Evolutionary conservation across 2,888 invertebrate genomes (phyloP).

Genomic region (Cosmia trapezina): DNA sequence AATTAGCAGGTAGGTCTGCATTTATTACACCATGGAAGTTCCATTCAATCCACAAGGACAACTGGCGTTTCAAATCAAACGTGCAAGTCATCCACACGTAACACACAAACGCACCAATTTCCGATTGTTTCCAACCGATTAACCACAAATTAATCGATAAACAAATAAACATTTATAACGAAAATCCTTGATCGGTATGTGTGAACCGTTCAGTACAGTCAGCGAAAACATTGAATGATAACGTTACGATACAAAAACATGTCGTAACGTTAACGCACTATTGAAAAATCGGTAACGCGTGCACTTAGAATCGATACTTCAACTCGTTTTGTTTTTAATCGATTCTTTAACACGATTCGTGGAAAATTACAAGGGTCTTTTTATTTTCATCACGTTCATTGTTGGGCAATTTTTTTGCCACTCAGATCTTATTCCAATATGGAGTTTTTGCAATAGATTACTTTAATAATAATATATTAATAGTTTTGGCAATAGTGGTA

Average conservation of each 20-base stretch:
- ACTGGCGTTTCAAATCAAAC: slow-evolving; percentile 22
- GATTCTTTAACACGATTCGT: slow-evolving; percentile 14
- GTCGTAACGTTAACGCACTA: slow-evolving; percentile 40
- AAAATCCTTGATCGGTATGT: slow-evolving; percentile 50
- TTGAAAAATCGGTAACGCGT: slow-evolving; percentile 47
- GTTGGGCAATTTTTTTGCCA: slow-evolving; percentile 19
- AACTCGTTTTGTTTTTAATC: slow-evolving; percentile 35
- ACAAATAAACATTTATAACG: slow-evolving; percentile 36
- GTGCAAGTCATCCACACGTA: slow-evolving; percentile 15
- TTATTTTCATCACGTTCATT: slow-evolving; percentile 29
- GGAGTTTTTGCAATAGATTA: slow-evolving; percentile 5
- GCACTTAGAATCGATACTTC: slow-evolving; percentile 41
- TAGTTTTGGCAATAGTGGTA: neutral
- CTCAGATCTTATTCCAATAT: neutral
- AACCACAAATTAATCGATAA: slow-evolving; percentile 23
- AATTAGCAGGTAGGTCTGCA: neutral
- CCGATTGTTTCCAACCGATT: slow-evolving; percentile 58
- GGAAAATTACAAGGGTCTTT: slow-evolving; percentile 19
- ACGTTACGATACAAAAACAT: slow-evolving; percentile 42
- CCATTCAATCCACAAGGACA: slow-evolving; percentile 16
- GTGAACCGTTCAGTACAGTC: slow-evolving; percentile 42
- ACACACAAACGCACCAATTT: slow-evolving; percentile 38
- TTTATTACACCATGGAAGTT: slow-evolving; percentile 6
- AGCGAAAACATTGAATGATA: slow-evolving; percentile 45
- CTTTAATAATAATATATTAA: too few species aligned